Evolutionary conservation across 1,140 invertebrate genomes (phyloP), one percentile per base, ranked within the genome.

Genomic region (Lepidotrigona ventralis): DNA sequence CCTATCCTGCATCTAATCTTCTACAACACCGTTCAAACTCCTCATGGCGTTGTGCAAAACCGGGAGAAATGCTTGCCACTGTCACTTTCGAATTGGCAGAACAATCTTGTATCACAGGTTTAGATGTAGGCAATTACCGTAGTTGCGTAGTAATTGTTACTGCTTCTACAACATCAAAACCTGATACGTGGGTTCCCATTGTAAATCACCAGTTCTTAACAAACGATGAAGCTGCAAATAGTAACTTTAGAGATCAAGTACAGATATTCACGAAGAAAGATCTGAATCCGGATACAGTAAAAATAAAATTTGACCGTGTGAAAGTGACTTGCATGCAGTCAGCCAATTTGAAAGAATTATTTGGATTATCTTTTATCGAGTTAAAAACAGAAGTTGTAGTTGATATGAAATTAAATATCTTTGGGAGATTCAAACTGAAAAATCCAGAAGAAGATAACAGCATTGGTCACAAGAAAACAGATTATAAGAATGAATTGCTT

Each of bases 241-340:
- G 81, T 12, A 92, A 93, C 72, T 94, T 94, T 64, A 91, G 79
- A 68, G 93, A 94, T 75, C 93, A 94, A 76, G 93, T 94, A 33
- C 91, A 94, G 71, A 79, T 94, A 68, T 94, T 94, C 74, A 93
- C 93, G 0, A 94, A 93, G 79, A 92, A 91, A 39, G 93, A 94
- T 51, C 79, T 94, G 0, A 93, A 93, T 86, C 86, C 92, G 11
- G 91, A 93, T 0, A 91, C 74, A 11, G 12, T 93, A 6, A 91
- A 92, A 19, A 90, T 81, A 1, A 94, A 93, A 90, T 94, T 94
- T 82, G 90, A 93, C 46, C 83, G 93, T 39, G 89, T 93, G 2
- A 94, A 94, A 84, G 90, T 93, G 11, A 93, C 92, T 1, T 94
- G 93, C 14, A 93, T 94, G 93, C 93, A 94, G 51, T 89, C 93